A percentile compares a stretch with the other conserved stretches of the same genome.
These are phyloP conservation scores for Hyperoplus lanceolatus DNA, from an alignment of 2,797 vertebrate genomes.

Conservation along the genomic window DNA sequence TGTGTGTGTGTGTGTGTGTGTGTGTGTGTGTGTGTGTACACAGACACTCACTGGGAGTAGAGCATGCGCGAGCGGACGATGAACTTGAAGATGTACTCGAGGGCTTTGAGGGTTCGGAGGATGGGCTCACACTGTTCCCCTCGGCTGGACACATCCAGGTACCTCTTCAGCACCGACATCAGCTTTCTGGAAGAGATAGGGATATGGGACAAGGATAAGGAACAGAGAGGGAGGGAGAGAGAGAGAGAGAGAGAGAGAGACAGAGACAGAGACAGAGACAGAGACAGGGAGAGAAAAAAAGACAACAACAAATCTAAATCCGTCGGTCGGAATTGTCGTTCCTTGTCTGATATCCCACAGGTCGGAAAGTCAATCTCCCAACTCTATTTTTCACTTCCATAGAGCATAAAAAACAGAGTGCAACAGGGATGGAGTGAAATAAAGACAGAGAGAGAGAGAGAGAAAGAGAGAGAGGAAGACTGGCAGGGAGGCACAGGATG, in stretches of 20 bases:
- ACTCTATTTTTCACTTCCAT: constrained; percentile 65
- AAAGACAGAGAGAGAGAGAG: constrained; percentile 46
- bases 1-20: constrained; percentile 17
- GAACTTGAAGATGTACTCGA: constrained; percentile 99
- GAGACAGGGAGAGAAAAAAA: not conserved
- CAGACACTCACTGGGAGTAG: constrained; percentile 95
- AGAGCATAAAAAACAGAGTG: constrained; percentile 60
- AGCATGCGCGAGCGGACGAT: constrained; percentile 97
- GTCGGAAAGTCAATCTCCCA: constrained; percentile 60
- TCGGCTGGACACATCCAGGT: constrained; percentile 94
- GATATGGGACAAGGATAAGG: not conserved
- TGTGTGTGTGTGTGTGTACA: constrained; percentile 10
- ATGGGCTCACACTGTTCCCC: constrained; percentile 96
- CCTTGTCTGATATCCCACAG: constrained; percentile 33
- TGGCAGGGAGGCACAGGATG: constrained; percentile 12
- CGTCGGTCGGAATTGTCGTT: constrained; percentile 41
- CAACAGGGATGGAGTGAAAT: constrained; percentile 41
- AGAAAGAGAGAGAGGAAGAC: constrained; percentile 37
- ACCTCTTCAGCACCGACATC: constrained; percentile 96
- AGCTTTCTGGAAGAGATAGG: constrained; percentile 88
- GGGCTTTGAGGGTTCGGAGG: constrained; percentile 94
- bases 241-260: not conserved
- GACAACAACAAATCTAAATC: constrained; percentile 28
- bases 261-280: not conserved
- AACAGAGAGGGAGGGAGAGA: not conserved